Percentiles rank a stretch among this genome's conserved stretches.
These are phyloP conservation scores for Brachionus manjavacas DNA, from an alignment of 1,140 invertebrate genomes.

Conservation along the genomic window DNA sequence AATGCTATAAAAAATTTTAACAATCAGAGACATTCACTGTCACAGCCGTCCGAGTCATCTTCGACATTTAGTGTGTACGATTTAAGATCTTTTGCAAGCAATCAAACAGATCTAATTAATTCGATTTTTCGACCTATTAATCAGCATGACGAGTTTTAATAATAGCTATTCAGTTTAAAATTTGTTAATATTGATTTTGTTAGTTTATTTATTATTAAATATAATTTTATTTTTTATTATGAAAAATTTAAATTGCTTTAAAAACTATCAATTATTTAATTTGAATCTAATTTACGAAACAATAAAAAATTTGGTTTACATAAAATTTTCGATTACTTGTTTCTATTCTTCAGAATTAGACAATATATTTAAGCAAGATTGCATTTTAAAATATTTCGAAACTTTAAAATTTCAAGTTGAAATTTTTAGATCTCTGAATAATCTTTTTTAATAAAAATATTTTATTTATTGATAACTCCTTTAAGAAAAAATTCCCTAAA, in stretches of 20 bases:
- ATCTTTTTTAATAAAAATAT: no score
- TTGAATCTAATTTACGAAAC: no score
- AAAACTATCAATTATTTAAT: background rate
- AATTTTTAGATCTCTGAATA: no score
- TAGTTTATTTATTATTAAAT: background rate
- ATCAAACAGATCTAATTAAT: background rate
- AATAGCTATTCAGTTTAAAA: background rate
- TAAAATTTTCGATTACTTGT: no score
- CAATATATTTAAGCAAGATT: no score
- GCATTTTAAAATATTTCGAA: no score
- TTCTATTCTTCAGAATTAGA: no score
- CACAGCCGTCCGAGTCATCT: background rate
- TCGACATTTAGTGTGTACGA: background rate
- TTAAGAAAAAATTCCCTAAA: no score
- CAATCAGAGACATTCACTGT: background rate
- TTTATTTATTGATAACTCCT: no score
- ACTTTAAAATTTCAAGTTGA: no score
- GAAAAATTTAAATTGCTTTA: background rate
- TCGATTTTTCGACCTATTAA: background rate
- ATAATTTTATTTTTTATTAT: background rate
- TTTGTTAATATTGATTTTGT: background rate
- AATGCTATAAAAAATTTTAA: conserved; percentile 17
- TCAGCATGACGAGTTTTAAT: background rate
- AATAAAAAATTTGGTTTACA: no score
- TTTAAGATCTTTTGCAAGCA: background rate